These are phyloP conservation scores for Leptinotarsa lineolata DNA, from an alignment of 1,140 invertebrate genomes.

Conservation along the genomic window DNA sequence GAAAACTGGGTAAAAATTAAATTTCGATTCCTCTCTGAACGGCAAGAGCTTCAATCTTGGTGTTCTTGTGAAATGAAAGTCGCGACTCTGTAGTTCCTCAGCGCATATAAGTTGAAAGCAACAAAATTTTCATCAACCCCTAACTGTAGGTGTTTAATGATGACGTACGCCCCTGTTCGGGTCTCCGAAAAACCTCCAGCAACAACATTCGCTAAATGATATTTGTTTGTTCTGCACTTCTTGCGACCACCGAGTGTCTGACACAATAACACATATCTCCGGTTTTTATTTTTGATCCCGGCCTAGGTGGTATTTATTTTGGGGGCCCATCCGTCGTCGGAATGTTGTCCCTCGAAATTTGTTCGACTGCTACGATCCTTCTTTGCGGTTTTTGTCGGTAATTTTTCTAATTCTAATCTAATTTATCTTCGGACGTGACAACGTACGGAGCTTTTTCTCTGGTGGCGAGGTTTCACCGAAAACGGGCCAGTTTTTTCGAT, in stretches of 20 bases:
- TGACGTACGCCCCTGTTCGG: constrained; percentile 14
- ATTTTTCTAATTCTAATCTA: constrained; percentile 26
- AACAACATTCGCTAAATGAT: constrained; percentile 39
- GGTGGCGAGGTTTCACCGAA: not conserved
- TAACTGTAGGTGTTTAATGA: too few species aligned
- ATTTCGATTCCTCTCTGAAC: too few species aligned
- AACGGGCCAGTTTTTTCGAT: not conserved
- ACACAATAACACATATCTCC: constrained; percentile 43
- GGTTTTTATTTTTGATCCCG: constrained; percentile 33
- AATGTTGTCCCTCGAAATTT: constrained; percentile 34
- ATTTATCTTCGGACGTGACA: constrained; percentile 29
- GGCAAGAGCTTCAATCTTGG: too few species aligned
- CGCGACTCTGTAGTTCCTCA: too few species aligned
- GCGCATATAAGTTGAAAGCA: too few species aligned
- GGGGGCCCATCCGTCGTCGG: constrained; percentile 22
- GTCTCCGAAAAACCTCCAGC: constrained; percentile 29
- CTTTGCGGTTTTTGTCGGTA: constrained; percentile 23
- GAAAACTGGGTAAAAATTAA: too few species aligned
- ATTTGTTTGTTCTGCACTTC: constrained; percentile 39
- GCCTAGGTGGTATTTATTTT: constrained; percentile 34
- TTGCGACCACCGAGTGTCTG: constrained; percentile 37
- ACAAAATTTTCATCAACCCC: too few species aligned
- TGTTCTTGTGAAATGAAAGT: too few species aligned
- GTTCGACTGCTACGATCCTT: constrained; percentile 15
- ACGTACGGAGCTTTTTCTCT: constrained; percentile 14